Base-by-base conservation (phyloP, 2,888 invertebrate species). In the Mythimna vitellina region DNA sequence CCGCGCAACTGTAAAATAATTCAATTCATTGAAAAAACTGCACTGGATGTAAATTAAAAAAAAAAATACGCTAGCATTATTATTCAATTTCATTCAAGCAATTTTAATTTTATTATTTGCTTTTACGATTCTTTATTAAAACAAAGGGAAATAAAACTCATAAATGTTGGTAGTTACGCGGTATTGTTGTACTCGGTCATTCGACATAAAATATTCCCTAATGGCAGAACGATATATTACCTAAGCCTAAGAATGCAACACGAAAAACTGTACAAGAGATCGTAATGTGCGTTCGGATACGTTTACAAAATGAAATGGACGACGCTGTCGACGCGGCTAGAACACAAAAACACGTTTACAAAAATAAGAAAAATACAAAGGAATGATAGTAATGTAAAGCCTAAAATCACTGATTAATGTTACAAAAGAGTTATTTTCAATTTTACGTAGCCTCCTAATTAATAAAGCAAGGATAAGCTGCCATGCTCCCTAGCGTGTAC, bases 221-320 rank as follows among this genome's bases (percentile, higher is more conserved):
- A 61, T 75, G 79, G 87, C 84, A 85, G 86, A 87, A 87, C 87
- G 83, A 73, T 83, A 83, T 81, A 83, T 77, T 78, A 80, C 81
- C 84, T 89, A 89, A 82, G 84, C 79, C 84, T 90, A 89, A 79
- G 82, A 84, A 79, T 82, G 84, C 78, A 79, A 81, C 62, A 79
- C 75, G 81, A 84, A 83, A 78, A 84, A 83, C 84, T 89, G 84
- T 92, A 91, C 87, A 90, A 87, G 89, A 92, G 90, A 92, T 90
- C 88, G 80, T 84, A 85, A 79, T 93, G 93, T 93, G 93, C 93
- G 93, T 92, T 90, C 85, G 86, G 84, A 89, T 88, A 86, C 71
- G 80, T 84, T 80, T 73, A 80, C 71, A 80, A 81, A 79, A 86
- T 83, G 77, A 76, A 76, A 67, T 42, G 60, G 9, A 63, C 68